Evolutionary conservation across 2,888 invertebrate genomes (phyloP).

Genomic region (Drosophila dives): DNA sequence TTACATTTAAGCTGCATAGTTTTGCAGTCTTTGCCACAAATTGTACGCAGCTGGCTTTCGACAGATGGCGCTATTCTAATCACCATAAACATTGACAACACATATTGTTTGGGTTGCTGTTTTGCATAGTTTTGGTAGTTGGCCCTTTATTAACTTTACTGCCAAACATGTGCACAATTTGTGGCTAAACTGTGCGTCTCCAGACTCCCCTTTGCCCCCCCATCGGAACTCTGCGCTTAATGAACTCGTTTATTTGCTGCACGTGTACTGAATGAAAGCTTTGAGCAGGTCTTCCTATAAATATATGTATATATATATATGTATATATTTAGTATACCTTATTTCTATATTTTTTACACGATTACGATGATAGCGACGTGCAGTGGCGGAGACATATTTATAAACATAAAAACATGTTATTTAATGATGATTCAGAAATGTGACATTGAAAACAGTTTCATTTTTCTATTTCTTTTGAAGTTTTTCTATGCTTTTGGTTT

Average conservation of each 20-base stretch:
- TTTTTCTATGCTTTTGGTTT: not conserved
- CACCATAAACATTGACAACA: constrained; percentile 66
- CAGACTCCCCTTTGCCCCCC: constrained; percentile 20
- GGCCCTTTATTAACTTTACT: constrained; percentile 59
- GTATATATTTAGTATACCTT: constrained; percentile 18
- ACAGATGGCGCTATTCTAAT: constrained; percentile 61
- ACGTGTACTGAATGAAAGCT: constrained; percentile 67
- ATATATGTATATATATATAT: constrained; percentile 1
- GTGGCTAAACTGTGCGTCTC: constrained; percentile 34
- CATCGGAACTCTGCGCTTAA: constrained; percentile 43
- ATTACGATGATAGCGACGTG: constrained; percentile 38
- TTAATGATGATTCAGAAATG: constrained; percentile 22
- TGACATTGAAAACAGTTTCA: constrained; percentile 37
- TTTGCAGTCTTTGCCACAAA: not conserved
- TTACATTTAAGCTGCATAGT: not conserved
- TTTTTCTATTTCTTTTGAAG: not conserved
- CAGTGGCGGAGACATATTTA: not conserved
- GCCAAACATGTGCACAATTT: constrained; percentile 54
- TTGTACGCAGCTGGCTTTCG: constrained; percentile 17
- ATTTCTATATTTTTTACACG: constrained; percentile 54
- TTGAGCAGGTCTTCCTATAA: constrained; percentile 9
- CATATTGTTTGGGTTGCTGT: constrained; percentile 39
- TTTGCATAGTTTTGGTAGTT: constrained; percentile 58
- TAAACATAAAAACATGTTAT: not conserved
- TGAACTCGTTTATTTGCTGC: constrained; percentile 77